Percentiles rank a stretch among this genome's conserved stretches.
phyloP scores from a whole-genome alignment of 2,797 vertebrate genomes.

The Anabacerthia variegaticeps region DNA sequence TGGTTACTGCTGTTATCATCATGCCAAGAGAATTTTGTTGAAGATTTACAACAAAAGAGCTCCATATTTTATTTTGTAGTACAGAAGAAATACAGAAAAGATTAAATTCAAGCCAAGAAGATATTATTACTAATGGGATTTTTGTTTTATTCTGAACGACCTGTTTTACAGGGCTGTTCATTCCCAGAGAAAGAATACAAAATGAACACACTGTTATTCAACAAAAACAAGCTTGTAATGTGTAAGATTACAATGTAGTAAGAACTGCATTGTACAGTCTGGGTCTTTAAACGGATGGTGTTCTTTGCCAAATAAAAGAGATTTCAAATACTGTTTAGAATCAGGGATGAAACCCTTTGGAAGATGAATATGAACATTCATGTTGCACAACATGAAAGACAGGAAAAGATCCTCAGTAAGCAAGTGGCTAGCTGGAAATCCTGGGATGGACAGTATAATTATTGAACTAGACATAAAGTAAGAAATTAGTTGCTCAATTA shows the following conservation, averaged over 20 bases:
- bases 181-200: conserved; percentile 65
- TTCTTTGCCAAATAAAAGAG: conserved; percentile 2
- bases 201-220: conserved; percentile 78
- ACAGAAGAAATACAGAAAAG: conserved; percentile 74
- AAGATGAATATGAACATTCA: conserved; percentile 35
- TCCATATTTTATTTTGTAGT: conserved; percentile 55
- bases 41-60: conserved; percentile 63
- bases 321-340: conserved; percentile 43
- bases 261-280: conserved; percentile 55
- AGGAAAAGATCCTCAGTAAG: not conserved
- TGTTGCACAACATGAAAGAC: not conserved
- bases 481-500: not conserved
- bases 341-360: conserved; percentile 1
- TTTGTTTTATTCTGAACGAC: conserved; percentile 52
- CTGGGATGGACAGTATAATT: not conserved
- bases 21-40: conserved; percentile 7
- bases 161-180: conserved; percentile 74
- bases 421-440: conserved; percentile 3
- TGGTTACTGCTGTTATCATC: conserved; percentile 11
- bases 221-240: conserved; percentile 68
- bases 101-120: conserved; percentile 72
- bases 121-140: conserved; percentile 56
- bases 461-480: not conserved
- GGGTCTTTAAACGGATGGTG: conserved; percentile 62
- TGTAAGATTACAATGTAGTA: conserved; percentile 71